Evolutionary conservation across 2,113 vertebrate genomes (phyloP), one percentile per base, ranked within the genome.

Genomic region (Calidris pugnax): DNA sequence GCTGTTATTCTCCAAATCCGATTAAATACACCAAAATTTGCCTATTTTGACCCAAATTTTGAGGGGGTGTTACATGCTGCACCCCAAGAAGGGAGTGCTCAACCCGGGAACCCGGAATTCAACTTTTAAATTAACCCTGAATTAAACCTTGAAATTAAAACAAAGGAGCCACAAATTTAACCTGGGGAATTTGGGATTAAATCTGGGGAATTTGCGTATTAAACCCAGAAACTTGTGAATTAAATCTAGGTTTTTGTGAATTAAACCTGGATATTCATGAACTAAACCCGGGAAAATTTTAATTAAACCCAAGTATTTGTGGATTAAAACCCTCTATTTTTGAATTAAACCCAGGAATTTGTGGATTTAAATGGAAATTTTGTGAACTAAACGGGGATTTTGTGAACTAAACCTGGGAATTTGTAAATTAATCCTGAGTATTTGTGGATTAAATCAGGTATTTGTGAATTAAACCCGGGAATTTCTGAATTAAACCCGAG

Each of bases 401-500:
- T 6, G 3, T 12, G 10, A 53, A 28, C 15, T 27, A 53, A 53
- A 60, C 35, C 37, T 4, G 3, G 7, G 14, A 8, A 22, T 11
- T 11, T 12, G 7, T 5, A 12, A 9, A 26, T 22, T 35, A 39
- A 56, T 43, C 4, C 30, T 12, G 8, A 7, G 3, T 22, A 16
- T 19, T 10, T 23, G 19, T n/a, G 32, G 7, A 33, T 33, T 57
- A 55, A 15, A 15, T 4, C 6, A 6, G 11, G 4, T 26, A 14
- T 16, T 12, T 21, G 12, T 55, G 53, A 28, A 32, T 27, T 15
- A 33, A 60, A 35, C 22, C 10, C 8, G 3, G 12, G 18, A 28
- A 7, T 1, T 18, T 13, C 1, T 4, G 24, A 18, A 28, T 7
- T 45, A 37, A 55, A 22, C 14, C 39, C 4, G 1, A 9, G 19